Evolutionary conservation across 2,888 invertebrate genomes (phyloP).

Genomic region (Ethmia dodecea): DNA sequence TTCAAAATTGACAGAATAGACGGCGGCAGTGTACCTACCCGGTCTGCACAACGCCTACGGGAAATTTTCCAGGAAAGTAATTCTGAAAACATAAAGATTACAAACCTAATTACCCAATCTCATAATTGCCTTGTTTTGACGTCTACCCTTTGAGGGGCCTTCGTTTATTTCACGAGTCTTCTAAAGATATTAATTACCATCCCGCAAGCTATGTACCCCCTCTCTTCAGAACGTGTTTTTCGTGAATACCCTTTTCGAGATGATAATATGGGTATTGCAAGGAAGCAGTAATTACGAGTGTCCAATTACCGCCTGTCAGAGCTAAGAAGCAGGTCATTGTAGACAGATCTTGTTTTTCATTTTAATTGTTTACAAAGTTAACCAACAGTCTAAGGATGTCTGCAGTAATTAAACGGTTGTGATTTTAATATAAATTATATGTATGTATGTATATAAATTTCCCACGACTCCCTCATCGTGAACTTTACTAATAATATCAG

Average conservation of each 20-base stretch:
- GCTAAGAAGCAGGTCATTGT: slow-evolving; percentile 39
- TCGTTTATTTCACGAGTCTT: slow-evolving; percentile 62
- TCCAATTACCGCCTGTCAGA: slow-evolving; percentile 60
- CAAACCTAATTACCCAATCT: slow-evolving; percentile 70
- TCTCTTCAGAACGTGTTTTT: slow-evolving; percentile 54
- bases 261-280: slow-evolving; percentile 75
- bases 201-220: slow-evolving; percentile 37
- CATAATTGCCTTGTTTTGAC: slow-evolving; percentile 75
- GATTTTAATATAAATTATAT: too few species aligned
- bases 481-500: too few species aligned
- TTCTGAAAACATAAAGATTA: slow-evolving; percentile 50
- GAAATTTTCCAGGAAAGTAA: slow-evolving; percentile 33
- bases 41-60: slow-evolving; percentile 7
- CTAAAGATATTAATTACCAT: slow-evolving; percentile 74
- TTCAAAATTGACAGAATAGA: too few species aligned
- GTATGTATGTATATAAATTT: too few species aligned
- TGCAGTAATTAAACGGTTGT: too few species aligned
- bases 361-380: slow-evolving; percentile 30
- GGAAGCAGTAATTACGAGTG: slow-evolving; percentile 70
- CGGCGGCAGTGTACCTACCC: slow-evolving; percentile 6
- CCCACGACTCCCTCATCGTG: too few species aligned
- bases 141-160: slow-evolving; percentile 69
- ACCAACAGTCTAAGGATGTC: too few species aligned
- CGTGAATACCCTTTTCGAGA: slow-evolving; percentile 68
- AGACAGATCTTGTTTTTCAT: slow-evolving; percentile 37